These are phyloP conservation scores for Nothoprocta pentlandii DNA, from an alignment of 2,113 vertebrate species.

Conservation along the genomic window DNA sequence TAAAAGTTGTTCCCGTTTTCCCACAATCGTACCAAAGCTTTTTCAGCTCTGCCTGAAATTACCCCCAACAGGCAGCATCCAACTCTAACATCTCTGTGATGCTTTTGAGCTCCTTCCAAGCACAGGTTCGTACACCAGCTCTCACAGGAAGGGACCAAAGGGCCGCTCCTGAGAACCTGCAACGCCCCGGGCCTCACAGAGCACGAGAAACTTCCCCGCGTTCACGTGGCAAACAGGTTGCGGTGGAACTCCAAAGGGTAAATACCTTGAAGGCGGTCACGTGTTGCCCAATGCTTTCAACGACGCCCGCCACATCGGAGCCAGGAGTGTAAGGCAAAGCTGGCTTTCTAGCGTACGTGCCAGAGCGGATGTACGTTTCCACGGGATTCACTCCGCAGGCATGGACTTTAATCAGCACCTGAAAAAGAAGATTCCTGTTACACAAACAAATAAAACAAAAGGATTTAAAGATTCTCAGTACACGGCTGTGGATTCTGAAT, in stretches of 20 bases:
- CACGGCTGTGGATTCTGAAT: neutral
- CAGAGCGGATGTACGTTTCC: slow-evolving; percentile 92
- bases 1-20: neutral
- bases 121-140: accelerated
- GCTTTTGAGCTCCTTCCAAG: neutral
- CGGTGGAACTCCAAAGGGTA: accelerated
- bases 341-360: slow-evolving; percentile 78
- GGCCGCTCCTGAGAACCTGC: neutral
- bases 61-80: neutral
- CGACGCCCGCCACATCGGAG: slow-evolving; percentile 85
- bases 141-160: neutral
- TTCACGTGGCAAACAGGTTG: neutral
- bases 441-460: neutral
- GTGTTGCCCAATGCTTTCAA: slow-evolving; percentile 83
- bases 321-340: slow-evolving; percentile 89
- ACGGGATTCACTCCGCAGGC: slow-evolving; percentile 95
- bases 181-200: too few relatives aligned
- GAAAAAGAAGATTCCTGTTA: neutral
- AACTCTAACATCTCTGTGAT: neutral
- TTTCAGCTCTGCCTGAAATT: neutral
- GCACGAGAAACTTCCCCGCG: neutral
- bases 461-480: neutral
- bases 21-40: neutral
- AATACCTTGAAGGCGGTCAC: slow-evolving; percentile 86
- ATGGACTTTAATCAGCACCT: slow-evolving; percentile 91